Evolutionary conservation across 2,797 vertebrate species (phyloP).

Genomic region (Anguilla megastoma): DNA sequence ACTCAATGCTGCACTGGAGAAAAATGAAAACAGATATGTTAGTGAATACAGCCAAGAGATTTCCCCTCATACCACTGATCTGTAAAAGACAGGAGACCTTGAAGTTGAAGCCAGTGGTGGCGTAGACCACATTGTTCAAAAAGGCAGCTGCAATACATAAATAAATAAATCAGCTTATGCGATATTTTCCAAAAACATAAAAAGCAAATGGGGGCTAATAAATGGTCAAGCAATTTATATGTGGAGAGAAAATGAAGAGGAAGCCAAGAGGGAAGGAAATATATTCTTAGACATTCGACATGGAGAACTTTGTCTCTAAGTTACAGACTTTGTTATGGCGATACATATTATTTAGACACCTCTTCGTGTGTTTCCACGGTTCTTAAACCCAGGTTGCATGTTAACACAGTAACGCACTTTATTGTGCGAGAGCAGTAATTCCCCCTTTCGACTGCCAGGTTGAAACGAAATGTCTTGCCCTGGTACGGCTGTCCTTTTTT

Average conservation of each 20-base stretch:
- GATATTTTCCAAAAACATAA: background rate
- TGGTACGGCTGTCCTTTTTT: background rate
- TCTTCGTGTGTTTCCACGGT: background rate
- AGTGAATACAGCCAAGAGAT: background rate
- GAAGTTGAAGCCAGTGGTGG: background rate
- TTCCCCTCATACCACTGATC: background rate
- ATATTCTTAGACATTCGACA: background rate
- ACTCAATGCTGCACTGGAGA: background rate
- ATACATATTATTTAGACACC: background rate
- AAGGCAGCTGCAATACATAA: background rate
- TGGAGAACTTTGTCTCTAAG: background rate
- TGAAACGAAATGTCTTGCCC: background rate
- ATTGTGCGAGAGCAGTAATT: background rate
- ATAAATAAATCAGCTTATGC: background rate
- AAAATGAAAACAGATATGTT: background rate
- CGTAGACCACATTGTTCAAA: background rate
- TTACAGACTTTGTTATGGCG: background rate
- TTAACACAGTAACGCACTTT: background rate
- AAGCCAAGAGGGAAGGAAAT: background rate
- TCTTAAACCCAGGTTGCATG: background rate
- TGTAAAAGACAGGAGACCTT: background rate
- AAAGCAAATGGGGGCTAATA: background rate
- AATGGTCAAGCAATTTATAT: background rate
- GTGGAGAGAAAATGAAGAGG: background rate
- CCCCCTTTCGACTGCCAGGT: background rate